These are phyloP conservation scores for Drosophila sordidula DNA, from an alignment of 2,888 invertebrate species.

Conservation along the genomic window DNA sequence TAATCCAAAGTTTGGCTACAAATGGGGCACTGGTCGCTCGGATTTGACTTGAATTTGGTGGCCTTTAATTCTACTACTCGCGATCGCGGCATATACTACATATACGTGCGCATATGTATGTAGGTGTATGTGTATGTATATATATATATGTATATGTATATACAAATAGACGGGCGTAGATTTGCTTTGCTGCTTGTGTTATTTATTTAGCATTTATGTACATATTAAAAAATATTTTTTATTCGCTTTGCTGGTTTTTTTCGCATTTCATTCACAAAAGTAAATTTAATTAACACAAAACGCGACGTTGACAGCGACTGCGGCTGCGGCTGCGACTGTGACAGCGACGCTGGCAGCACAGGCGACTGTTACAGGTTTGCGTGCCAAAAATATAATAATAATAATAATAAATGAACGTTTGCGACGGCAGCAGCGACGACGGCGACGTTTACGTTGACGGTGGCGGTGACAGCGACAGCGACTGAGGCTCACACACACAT, in stretches of 20 bases:
- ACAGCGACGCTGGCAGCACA: constrained; percentile 40
- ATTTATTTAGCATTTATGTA: constrained; percentile 80
- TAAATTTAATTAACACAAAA: constrained; percentile 81
- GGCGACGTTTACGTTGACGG: constrained; percentile 7
- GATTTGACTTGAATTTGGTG: constrained; percentile 38
- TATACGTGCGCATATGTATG: constrained; percentile 2
- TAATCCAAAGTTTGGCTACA: constrained; percentile 60
- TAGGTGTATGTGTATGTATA: constrained; percentile 10
- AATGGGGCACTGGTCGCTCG: constrained; percentile 17
- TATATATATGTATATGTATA: constrained; percentile 37
- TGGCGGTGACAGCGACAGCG: constrained; percentile 36
- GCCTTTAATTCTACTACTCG: constrained; percentile 53
- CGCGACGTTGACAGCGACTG: constrained; percentile 49
- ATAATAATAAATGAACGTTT: constrained; percentile 64
- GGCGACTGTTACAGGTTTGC: constrained; percentile 73
- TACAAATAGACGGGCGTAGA: constrained; percentile 51
- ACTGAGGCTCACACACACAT: constrained; percentile 52
- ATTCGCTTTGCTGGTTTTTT: constrained; percentile 79
- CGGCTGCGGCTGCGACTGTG: constrained; percentile 19
- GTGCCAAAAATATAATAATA: constrained; percentile 71
- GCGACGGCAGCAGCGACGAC: constrained; percentile 31
- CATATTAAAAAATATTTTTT: constrained; percentile 72
- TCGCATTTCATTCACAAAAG: constrained; percentile 82
- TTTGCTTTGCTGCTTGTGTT: constrained; percentile 45
- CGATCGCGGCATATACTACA: constrained; percentile 53